Evolutionary conservation across 2,113 vertebrate species (phyloP), one percentile per base, ranked within the genome.

Genomic region (Phalacrocorax brasilianus): DNA sequence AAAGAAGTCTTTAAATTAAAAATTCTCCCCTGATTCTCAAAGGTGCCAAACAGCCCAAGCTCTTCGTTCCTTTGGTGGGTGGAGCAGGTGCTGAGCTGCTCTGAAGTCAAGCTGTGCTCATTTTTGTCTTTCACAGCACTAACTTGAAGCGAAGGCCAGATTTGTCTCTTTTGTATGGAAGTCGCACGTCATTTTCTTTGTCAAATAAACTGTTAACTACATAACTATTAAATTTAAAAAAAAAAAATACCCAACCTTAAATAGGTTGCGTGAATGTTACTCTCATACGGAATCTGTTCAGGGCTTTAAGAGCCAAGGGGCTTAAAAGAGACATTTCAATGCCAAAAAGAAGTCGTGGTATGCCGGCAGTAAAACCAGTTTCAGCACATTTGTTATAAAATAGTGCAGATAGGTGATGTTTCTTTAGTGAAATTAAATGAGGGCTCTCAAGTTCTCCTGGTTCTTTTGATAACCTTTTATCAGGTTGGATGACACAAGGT

Each of bases 1-100:
- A 88, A 74, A 85, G 85, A 94, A 93, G 85, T 88, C 94, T 97
- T 96, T 96, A 97, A 96, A 96, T 96, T 96, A 96, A 96, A 97
- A 96, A 65, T 91, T 94, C 91, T 94, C 85, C 81, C 88, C 94
- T 96, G 94, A n/a, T 88, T 94, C 94, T 95, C 81, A 89, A 89
- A 97, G 87, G 94, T 97, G 89, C 96, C 93, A 91, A 95, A 68
- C 81, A 95, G 87, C 89, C 95, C 93, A 49, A 95, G 93, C 94
- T 92, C 93, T 75, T 59, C 16, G 14, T 91, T 88, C 93, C 93
- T 94, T 93, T 95, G 94, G 93, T 89, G 93, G 93, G 95, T 88
- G 96, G 94, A 96, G 95, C 91, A 94, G 93, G 94, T 87, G 93
- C 95, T 89, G 94, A 87, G 95, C 91, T 72, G 89, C 95, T 94